Evolutionary conservation across 2,113 vertebrate species (phyloP).

Genomic region (Crotalus tigris): DNA sequence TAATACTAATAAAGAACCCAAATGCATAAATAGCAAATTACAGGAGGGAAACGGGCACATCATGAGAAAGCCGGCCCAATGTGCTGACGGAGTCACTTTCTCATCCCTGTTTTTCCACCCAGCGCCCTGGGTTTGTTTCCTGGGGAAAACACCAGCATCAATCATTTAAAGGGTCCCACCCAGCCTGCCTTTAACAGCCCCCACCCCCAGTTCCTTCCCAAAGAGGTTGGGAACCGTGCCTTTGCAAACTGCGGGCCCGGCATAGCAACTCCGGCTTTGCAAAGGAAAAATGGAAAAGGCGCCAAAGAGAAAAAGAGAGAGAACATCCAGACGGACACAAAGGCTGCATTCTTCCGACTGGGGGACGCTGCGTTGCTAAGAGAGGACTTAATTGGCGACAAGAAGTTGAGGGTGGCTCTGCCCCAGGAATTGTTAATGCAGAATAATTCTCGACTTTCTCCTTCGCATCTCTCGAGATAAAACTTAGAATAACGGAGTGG

Average conservation of each 20-base stretch:
- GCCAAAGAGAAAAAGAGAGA: background rate
- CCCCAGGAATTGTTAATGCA: background rate
- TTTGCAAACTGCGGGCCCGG: too few relatives aligned
- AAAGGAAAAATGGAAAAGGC: background rate
- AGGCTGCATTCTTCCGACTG: background rate
- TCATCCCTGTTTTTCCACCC: background rate
- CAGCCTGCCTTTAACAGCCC: background rate
- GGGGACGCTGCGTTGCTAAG: background rate
- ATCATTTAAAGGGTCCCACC: background rate
- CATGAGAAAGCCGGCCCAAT: background rate
- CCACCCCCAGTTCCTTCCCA: background rate
- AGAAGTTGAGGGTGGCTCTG: background rate
- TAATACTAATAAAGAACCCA: background rate
- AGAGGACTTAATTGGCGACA: background rate
- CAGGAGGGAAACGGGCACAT: background rate
- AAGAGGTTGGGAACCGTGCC: background rate
- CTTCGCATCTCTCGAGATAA: background rate
- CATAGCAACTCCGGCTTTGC: background rate
- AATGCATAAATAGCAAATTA: background rate
- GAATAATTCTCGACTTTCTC: background rate
- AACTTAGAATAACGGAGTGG: rapidly evolving
- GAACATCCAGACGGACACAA: background rate
- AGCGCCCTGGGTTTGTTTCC: too few relatives aligned
- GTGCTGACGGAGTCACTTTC: background rate
- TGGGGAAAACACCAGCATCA: background rate